A percentile compares a stretch with the other conserved stretches of the same genome.
These are phyloP conservation scores for Fopius arisanus DNA, from an alignment of 1,140 invertebrate species.

Conservation along the genomic window DNA sequence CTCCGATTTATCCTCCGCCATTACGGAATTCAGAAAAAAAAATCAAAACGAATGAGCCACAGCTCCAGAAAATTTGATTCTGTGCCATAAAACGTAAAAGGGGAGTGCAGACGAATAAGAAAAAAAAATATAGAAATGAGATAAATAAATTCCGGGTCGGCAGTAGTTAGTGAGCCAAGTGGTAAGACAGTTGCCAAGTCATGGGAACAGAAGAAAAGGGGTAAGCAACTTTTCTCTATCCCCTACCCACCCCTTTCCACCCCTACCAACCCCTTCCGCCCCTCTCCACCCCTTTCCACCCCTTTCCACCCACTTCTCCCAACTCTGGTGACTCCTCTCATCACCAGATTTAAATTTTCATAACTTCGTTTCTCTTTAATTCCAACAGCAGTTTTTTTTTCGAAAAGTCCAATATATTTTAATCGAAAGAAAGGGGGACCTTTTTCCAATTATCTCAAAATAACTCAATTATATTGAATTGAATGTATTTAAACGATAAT, in stretches of 20 bases:
- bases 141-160: conserved; percentile 6
- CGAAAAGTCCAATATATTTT: no score
- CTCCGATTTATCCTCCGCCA: background rate
- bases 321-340: background rate
- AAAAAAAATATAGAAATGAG: background rate
- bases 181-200: conserved; percentile 12
- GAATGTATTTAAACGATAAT: no score
- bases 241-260: background rate
- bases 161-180: conserved; percentile 8
- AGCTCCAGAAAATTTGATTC: background rate
- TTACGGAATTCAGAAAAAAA: background rate
- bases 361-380: background rate
- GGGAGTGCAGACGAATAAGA: background rate
- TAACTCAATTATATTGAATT: no score
- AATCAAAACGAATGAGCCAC: background rate
- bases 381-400: background rate
- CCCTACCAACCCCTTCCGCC: no score
- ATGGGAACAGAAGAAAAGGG: background rate
- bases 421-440: no score
- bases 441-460: no score
- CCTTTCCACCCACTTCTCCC: background rate
- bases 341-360: background rate
- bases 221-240: background rate
- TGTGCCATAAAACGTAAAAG: background rate
- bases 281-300: background rate